Percentiles rank a stretch among this genome's conserved stretches.
Evolutionary conservation across 2,113 vertebrate genomes (phyloP).

Genomic region (Catagonus wagneri): DNA sequence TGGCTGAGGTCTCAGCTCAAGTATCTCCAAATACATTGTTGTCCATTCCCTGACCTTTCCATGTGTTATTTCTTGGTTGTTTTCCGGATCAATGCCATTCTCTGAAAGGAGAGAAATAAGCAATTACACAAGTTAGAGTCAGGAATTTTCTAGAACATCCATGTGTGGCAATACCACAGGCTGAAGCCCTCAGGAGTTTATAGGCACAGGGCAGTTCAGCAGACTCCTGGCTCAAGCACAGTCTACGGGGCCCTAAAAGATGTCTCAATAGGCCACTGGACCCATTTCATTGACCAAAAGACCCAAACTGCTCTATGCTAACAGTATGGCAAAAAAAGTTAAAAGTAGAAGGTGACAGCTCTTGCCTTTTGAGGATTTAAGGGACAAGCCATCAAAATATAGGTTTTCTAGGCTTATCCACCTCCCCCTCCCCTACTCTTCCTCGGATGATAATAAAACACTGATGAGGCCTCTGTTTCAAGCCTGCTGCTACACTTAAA

Average conservation of each 20-base stretch:
- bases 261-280: neutral
- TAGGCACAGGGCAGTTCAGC: neutral
- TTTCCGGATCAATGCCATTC: constrained; percentile 99
- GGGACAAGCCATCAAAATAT: neutral
- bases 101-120: constrained; percentile 88
- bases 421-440: neutral
- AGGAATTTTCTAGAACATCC: neutral
- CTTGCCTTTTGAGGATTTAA: neutral
- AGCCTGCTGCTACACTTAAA: neutral
- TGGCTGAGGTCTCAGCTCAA: constrained; percentile 80
- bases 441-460: neutral
- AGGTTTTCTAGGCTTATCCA: neutral
- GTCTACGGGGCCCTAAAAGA: neutral
- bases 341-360: constrained; percentile 19
- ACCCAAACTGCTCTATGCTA: neutral
- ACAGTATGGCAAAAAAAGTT: neutral
- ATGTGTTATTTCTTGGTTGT: constrained; percentile 97
- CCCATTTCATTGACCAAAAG: neutral
- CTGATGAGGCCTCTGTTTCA: neutral
- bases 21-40: constrained; percentile 76
- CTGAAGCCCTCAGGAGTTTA: neutral
- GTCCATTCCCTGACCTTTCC: constrained; percentile 73
- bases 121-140: neutral
- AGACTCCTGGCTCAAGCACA: neutral
- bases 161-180: neutral